A percentile compares a stretch with the other conserved stretches of the same genome.
phyloP scores from a whole-genome alignment of 2,113 vertebrate species.

The Tapirus terrestris region DNA sequence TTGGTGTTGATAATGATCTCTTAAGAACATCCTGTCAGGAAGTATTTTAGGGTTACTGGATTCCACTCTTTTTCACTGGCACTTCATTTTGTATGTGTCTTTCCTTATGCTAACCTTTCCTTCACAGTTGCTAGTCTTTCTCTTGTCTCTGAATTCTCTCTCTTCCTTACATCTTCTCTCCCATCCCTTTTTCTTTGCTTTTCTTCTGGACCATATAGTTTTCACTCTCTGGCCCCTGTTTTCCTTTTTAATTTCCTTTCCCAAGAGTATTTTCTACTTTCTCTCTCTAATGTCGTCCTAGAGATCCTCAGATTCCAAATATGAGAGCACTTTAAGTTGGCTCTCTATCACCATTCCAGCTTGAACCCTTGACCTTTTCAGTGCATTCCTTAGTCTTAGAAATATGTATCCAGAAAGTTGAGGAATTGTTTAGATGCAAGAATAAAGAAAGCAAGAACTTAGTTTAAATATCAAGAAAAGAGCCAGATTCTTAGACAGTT shows the following conservation, averaged over 20 bases:
- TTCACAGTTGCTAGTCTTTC: neutral
- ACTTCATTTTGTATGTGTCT: neutral
- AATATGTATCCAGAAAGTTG: neutral
- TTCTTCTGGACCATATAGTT: neutral
- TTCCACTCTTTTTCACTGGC: neutral
- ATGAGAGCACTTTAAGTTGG: neutral
- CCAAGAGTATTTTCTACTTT: neutral
- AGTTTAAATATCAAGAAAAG: slow-evolving; percentile 16
- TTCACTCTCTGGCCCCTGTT: neutral
- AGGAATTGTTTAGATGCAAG: neutral
- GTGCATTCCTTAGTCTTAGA: slow-evolving; percentile 25
- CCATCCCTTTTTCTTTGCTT: neutral
- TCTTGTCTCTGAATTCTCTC: neutral
- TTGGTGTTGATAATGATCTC: neutral
- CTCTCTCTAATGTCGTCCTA: neutral
- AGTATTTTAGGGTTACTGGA: neutral
- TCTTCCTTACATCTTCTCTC: neutral
- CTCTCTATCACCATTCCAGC: neutral
- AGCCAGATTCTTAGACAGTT: neutral
- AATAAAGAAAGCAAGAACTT: slow-evolving; percentile 11
- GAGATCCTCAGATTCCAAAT: neutral
- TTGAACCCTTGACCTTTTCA: neutral
- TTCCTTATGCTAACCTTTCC: neutral
- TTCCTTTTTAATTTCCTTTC: neutral
- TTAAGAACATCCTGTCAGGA: neutral